Percentiles rank a stretch among this genome's conserved stretches.
Conservation (phyloP, 2,888 invertebrate genomes). For the Andricus curvator region DNA sequence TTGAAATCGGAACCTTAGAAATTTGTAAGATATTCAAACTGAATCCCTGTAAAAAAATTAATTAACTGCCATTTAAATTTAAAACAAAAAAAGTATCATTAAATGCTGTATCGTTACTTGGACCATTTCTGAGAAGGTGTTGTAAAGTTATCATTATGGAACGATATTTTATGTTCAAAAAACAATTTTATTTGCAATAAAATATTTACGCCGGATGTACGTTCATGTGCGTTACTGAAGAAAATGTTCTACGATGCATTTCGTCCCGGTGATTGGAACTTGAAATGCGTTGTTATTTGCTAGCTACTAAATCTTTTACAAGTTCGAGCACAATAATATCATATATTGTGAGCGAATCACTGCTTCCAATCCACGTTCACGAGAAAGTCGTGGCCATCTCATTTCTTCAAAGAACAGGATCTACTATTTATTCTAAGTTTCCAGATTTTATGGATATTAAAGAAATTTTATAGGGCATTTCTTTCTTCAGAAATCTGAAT, state of each 20-base stretch:
- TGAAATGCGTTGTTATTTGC: neutral
- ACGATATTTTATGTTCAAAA: neutral
- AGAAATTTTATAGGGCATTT: neutral
- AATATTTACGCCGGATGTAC: neutral
- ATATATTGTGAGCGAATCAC: neutral
- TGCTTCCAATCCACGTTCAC: neutral
- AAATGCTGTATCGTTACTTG: too few relatives aligned
- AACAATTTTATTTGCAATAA: neutral
- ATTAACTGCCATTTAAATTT: too few relatives aligned
- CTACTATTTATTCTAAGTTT: neutral
- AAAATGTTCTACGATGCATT: neutral
- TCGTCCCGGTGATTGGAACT: neutral
- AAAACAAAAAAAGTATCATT: too few relatives aligned
- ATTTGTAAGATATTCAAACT: too few relatives aligned
- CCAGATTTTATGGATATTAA: neutral
- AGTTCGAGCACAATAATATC: neutral
- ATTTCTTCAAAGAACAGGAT: neutral
- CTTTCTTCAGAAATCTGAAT: neutral
- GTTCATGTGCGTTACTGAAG: neutral
- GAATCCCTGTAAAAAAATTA: too few relatives aligned
- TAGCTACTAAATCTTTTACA: conserved; percentile 16
- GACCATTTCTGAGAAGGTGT: too few relatives aligned
- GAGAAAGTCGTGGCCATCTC: neutral
- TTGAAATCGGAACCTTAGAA: too few relatives aligned
- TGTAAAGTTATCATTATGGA: neutral